Evolutionary conservation across 2,888 invertebrate species (phyloP).

Genomic region (Antheraea assamensis): DNA sequence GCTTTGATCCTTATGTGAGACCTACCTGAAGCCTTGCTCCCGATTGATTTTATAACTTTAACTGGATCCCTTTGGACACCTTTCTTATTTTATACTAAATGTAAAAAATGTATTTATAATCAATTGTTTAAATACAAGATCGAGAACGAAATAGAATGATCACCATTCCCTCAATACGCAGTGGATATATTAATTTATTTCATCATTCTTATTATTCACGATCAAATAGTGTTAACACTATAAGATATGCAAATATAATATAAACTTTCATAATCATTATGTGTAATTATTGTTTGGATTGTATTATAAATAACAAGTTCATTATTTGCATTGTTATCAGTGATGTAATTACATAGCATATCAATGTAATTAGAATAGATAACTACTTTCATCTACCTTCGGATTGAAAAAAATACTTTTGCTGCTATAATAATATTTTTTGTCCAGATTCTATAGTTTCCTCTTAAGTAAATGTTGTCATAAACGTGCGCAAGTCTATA

Average conservation of each 20-base stretch:
- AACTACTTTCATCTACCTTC: neutral
- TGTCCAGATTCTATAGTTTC: neutral
- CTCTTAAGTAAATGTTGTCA: neutral
- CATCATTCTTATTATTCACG: no score
- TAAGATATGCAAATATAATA: no score
- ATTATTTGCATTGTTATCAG: conserved; percentile 16
- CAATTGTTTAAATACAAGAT: neutral
- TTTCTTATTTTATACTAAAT: no score
- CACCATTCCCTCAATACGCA: neutral
- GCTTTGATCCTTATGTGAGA: neutral
- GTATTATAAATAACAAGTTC: neutral
- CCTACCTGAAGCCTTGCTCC: conserved; percentile 13
- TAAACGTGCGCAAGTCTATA: neutral
- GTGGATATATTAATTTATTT: no score
- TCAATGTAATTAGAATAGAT: neutral
- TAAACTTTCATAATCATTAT: neutral
- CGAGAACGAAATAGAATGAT: neutral
- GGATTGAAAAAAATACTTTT: neutral
- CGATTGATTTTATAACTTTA: neutral
- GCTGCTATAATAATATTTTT: neutral
- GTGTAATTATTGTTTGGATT: neutral
- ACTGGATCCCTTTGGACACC: neutral
- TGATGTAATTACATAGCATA: conserved; percentile 26
- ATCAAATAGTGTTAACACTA: no score
- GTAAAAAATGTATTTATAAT: no score